Evolutionary conservation across 2,113 vertebrate genomes (phyloP), one percentile per base, ranked within the genome.

Genomic region (Odocoileus hemionus): DNA sequence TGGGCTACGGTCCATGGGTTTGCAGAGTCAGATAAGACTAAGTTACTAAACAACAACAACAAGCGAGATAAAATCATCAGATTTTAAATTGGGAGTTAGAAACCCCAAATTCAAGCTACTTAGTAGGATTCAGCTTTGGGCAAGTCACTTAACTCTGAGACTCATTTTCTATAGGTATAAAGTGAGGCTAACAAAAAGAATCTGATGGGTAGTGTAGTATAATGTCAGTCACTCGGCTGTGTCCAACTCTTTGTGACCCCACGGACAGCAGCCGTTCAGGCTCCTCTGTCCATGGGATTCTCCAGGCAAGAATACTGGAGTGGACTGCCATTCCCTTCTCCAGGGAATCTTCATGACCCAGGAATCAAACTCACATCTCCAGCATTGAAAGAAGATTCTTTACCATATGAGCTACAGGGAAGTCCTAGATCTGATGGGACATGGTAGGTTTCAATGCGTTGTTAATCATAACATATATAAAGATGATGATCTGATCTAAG

Each of bases 81-180:
- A 74, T 95, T 92, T 96, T 93, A 60, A 93, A 54, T 91, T 70
- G 26, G 7, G 43, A 39, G 10, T 95, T 67, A 90, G 39, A 95
- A 94, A 82, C 3, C 23, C 25, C 52, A 64, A 23, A 3, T 83
- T 88, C 45, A 86, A 92, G 8, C 74, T 83, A n/a, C 23, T 64
- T 92, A 39, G 19, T 60, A 86, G 13, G 10, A 95, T 7, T 84
- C 2, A 33, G 45, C 30, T 5, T 52, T 83, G 15, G 12, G 39
- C 10, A 97, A 91, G 8, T 87, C 54, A 85, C 21, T 96, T 50
- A 92, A 57, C 11, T 61, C 23, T 79, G 50, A 84, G 5, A 82
- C 16, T 80, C 16, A 50, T 5, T 78, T 87, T 97, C 52, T 61
- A 19, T 5, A 84, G 52, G 64, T 94, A 4, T 61, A 61, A 92